Evolutionary conservation across 2,113 vertebrate genomes (phyloP).

Genomic region (Mesitornis unicolor): DNA sequence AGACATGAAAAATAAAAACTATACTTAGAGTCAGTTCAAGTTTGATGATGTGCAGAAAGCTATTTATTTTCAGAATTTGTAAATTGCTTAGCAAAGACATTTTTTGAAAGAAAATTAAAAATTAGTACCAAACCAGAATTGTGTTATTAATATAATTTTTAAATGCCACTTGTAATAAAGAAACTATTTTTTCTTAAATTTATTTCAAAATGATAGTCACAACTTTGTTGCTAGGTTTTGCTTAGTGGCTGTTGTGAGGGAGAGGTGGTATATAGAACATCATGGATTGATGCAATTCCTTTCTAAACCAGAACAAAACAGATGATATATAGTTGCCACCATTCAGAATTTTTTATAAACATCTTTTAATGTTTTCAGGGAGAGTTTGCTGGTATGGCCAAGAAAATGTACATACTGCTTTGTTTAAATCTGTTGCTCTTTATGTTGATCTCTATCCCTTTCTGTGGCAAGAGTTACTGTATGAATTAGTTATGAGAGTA

Average conservation of each 20-base stretch:
- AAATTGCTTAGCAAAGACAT: neutral
- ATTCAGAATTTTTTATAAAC: neutral
- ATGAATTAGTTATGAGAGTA: neutral
- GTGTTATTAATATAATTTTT: neutral
- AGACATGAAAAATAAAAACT: slow-evolving; percentile 30
- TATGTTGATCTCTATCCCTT: neutral
- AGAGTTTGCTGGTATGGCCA: neutral
- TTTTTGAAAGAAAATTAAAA: neutral
- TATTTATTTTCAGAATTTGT: slow-evolving; percentile 14
- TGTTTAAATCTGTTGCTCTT: neutral
- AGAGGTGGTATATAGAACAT: neutral
- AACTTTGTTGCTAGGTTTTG: slow-evolving; percentile 15
- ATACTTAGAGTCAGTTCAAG: neutral
- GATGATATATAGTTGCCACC: slow-evolving; percentile 3
- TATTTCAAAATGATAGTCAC: neutral
- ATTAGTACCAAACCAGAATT: neutral
- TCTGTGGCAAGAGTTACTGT: neutral
- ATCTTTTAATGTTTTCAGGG: neutral
- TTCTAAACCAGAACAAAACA: slow-evolving; percentile 36
- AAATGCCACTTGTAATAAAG: neutral
- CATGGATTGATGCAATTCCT: neutral
- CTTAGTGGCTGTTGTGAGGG: neutral
- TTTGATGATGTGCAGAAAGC: neutral
- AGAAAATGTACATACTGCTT: neutral
- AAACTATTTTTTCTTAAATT: neutral